Conservation (phyloP, 2,113 vertebrate genomes). For the Oncorhynchus mykiss region DNA sequence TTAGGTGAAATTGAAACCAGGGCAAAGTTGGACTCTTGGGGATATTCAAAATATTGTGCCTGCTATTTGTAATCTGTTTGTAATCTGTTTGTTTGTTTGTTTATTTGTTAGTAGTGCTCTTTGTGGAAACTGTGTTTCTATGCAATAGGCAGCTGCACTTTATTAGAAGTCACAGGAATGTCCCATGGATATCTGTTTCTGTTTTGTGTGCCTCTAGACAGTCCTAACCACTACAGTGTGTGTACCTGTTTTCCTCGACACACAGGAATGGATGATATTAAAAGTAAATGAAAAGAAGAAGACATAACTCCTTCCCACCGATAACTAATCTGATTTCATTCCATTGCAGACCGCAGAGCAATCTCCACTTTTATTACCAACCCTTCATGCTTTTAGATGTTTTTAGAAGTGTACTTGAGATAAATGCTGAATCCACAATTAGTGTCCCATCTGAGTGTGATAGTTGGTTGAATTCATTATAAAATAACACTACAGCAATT, state of each 20-base stretch:
- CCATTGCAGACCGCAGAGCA: neutral
- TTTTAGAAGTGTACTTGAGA: neutral
- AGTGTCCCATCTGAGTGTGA: no score
- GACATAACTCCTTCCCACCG: neutral
- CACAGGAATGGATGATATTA: no score
- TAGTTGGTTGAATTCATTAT: no score
- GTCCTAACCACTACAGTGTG: neutral
- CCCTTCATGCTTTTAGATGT: neutral
- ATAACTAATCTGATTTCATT: neutral
- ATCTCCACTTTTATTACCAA: neutral
- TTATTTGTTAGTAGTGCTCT: neutral
- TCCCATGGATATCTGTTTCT: neutral
- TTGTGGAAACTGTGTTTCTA: neutral
- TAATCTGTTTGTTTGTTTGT: neutral
- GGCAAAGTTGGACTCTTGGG: no score
- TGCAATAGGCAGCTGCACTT: no score
- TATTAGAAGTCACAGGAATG: neutral
- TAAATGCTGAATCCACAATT: no score
- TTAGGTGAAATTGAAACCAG: no score
- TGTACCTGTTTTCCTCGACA: neutral
- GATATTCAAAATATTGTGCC: neutral
- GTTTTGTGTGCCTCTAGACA: neutral
- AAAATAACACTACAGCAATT: neutral
- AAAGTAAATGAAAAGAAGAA: neutral
- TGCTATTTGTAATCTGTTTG: neutral